Percentiles rank a stretch among this genome's conserved stretches.
Evolutionary conservation across 2,888 invertebrate genomes (phyloP).

Genomic region (Euplexia lucipara): DNA sequence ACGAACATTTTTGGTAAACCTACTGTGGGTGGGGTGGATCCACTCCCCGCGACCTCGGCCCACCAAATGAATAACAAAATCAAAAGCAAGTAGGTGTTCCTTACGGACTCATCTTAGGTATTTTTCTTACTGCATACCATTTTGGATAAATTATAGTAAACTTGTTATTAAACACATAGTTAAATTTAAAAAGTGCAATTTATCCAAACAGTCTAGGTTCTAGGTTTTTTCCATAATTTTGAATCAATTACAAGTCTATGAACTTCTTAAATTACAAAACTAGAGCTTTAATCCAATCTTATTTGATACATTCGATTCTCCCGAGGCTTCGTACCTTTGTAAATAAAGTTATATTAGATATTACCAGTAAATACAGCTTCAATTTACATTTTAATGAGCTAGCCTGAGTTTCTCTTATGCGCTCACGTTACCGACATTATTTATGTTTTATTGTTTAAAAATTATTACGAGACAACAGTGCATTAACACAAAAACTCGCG

Average conservation of each 20-base stretch:
- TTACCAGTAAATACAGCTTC: conserved; percentile 62
- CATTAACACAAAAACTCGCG: conserved; percentile 48
- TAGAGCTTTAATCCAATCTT: conserved; percentile 3
- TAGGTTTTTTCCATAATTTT: background rate
- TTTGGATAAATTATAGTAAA: conserved; percentile 17
- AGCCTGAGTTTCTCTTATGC: conserved; percentile 54
- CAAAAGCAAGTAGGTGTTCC: conserved; percentile 76
- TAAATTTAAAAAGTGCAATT: background rate
- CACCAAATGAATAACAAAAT: conserved; percentile 80
- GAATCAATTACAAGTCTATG: background rate
- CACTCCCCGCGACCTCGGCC: conserved; percentile 66
- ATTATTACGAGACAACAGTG: conserved; percentile 41
- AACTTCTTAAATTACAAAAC: conserved; percentile 16
- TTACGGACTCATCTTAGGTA: conserved; percentile 64
- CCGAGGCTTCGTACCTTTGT: conserved; percentile 38
- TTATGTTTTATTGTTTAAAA: conserved; percentile 57
- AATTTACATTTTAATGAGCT: conserved; percentile 69
- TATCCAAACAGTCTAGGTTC: background rate
- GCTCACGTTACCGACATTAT: conserved; percentile 43
- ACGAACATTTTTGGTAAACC: conserved; percentile 67
- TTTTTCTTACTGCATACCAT: conserved; percentile 54
- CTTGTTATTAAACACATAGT: conserved; percentile 8
- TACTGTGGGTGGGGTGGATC: conserved; percentile 59
- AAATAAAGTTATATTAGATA: conserved; percentile 62
- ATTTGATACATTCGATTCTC: conserved; percentile 37